Conservation (phyloP, 2,888 invertebrate genomes). For the Panzeria rudis region DNA sequence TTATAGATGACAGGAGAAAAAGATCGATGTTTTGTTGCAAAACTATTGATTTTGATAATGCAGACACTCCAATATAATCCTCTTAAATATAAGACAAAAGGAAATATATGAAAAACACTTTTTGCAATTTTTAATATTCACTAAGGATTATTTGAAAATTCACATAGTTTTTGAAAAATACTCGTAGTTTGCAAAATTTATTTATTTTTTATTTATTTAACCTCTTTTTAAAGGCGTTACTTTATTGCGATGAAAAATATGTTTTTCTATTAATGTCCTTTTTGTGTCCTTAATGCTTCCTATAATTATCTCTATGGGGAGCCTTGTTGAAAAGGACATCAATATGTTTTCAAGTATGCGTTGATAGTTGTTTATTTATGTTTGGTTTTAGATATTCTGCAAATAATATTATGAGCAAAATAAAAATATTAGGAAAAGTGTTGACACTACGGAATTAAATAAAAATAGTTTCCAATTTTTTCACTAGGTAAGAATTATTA, state of each 20-base stretch:
- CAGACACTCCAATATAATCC: slow-evolving; percentile 18
- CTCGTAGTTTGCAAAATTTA: slow-evolving; percentile 14
- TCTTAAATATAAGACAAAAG: slow-evolving; percentile 43
- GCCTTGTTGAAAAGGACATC: slow-evolving; percentile 7
- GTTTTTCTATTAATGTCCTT: slow-evolving; percentile 3
- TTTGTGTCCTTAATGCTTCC: not conserved
- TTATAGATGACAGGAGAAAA: not conserved
- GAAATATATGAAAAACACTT: not conserved
- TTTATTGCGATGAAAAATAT: slow-evolving; percentile 16
- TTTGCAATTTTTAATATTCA: slow-evolving; percentile 17
- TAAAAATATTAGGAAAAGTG: not conserved
- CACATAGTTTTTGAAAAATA: slow-evolving; percentile 11
- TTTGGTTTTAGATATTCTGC: not conserved
- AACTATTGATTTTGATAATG: slow-evolving; percentile 34
- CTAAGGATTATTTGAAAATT: slow-evolving; percentile 52
- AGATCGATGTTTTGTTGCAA: slow-evolving; percentile 24
- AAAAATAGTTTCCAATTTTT: no score
- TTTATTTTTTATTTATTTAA: not conserved
- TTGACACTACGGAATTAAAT: no score
- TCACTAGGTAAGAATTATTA: no score
- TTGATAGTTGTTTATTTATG: slow-evolving; percentile 27
- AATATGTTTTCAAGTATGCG: slow-evolving; percentile 12
- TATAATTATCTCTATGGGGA: slow-evolving; percentile 49
- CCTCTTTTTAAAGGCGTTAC: slow-evolving; percentile 38
- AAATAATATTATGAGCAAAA: not conserved